phyloP scores from a whole-genome alignment of 2,113 vertebrate genomes.

The Hepsetus odoe region DNA sequence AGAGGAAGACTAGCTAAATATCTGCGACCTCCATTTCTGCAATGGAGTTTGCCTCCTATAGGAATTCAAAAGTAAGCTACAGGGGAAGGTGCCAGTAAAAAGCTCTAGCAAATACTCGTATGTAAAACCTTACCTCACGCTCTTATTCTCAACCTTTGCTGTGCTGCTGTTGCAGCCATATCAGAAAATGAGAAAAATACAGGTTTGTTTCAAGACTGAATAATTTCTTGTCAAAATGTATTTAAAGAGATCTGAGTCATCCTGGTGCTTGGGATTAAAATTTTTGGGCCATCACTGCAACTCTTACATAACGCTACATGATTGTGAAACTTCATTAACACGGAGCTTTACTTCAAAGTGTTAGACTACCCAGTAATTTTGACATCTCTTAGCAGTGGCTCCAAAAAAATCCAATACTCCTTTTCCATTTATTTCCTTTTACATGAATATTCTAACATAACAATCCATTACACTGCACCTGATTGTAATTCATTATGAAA shows the following conservation, averaged over 20 bases:
- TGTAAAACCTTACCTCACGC: conserved; percentile 35
- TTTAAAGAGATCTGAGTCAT: conserved; percentile 6
- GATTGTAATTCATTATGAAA: background rate
- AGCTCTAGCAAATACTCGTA: conserved; percentile 17
- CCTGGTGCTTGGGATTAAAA: background rate
- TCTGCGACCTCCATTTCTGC: background rate
- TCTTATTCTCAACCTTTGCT: conserved; percentile 27
- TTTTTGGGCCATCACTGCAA: background rate
- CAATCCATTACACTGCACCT: background rate
- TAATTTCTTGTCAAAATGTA: conserved; percentile 14
- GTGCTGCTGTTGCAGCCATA: conserved; percentile 22
- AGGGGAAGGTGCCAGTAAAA: background rate
- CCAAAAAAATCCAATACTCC: background rate
- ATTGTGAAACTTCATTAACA: conserved; percentile 23
- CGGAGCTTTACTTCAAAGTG: conserved; percentile 2
- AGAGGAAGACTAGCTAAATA: conserved; percentile 6
- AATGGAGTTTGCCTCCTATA: background rate
- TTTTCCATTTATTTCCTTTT: background rate
- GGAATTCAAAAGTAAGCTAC: conserved; percentile 24
- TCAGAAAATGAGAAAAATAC: conserved; percentile 34
- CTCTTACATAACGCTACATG: conserved; percentile 22
- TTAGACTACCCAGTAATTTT: background rate
- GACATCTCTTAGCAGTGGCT: background rate
- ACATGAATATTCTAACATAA: too few relatives aligned
- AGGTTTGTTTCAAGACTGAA: conserved; percentile 23